Evolutionary conservation across 2,888 invertebrate genomes (phyloP).

Genomic region (Argyresthia albistria): DNA sequence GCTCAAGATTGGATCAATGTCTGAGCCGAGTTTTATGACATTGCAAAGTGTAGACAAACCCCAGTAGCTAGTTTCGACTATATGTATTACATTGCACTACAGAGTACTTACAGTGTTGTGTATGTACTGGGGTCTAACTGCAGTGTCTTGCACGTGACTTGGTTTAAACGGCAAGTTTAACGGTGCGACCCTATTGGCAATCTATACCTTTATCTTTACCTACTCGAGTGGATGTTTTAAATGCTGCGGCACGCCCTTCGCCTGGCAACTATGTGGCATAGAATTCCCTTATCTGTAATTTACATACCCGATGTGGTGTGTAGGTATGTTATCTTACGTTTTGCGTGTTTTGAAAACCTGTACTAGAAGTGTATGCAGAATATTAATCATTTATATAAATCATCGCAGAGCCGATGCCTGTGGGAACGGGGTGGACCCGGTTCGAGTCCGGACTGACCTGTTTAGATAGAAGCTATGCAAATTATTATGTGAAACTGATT

Average conservation of each 20-base stretch:
- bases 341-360: neutral
- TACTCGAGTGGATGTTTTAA: too few species aligned
- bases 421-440: slow-evolving; percentile 27
- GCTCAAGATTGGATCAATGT: neutral
- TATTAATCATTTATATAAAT: slow-evolving; percentile 5
- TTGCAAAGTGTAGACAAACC: too few species aligned
- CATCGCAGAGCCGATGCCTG: slow-evolving; percentile 8
- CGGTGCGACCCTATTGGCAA: too few species aligned
- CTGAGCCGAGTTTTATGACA: too few species aligned
- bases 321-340: neutral
- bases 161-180: too few species aligned
- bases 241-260: too few species aligned
- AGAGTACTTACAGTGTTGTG: too few species aligned
- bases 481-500: slow-evolving; percentile 28
- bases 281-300: neutral
- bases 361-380: neutral
- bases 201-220: too few species aligned
- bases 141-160: too few species aligned
- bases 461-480: slow-evolving; percentile 46
- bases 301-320: neutral
- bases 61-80: too few species aligned
- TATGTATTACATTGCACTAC: too few species aligned
- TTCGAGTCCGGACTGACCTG: slow-evolving; percentile 31
- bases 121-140: neutral
- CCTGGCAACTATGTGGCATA: too few species aligned